Evolutionary conservation across 1,140 invertebrate species (phyloP), one percentile per base, ranked within the genome.

Genomic region (Hypsibius dujardini): DNA sequence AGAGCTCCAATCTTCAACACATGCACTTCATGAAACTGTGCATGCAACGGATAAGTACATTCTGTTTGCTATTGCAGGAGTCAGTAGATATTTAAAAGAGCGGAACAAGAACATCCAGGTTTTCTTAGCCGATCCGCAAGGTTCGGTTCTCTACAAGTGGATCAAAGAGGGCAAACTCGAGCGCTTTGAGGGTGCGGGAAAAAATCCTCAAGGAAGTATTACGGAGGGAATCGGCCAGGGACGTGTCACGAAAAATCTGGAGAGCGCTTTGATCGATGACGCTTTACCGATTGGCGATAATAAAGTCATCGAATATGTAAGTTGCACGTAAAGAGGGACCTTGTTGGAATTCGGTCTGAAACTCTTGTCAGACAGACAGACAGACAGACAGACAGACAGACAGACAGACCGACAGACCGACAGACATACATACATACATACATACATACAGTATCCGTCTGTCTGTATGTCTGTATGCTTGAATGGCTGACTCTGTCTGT

Each of bases 201-300:
- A 7, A 3, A 42, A 42, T 3, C 7, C 7, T 7, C 7, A 56
- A 56, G 62, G 62, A 3, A 67, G 62, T 42, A 67, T 67, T 3
- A 67, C 62, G 7, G 62, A 67, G 42, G 62, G 62, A 3, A 67
- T 67, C 42, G 62, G 62, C 3, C 62, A 67, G 42, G 62, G 62
- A 42, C 62, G 62, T 3, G 62, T 67, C 7, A 67, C 62, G 12
- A 73, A 73, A 46, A 59, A 62, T 75, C 62, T 67, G 62, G 62
- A 67, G 50, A n/a, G 62, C 3, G 62, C 62, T 12, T 42, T 42
- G 7, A 67, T 67, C 62, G 62, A 67, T 67, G 62, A 67, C 42
- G 62, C 62, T 3, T 3, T 67, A 12, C 12, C 42, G 12, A 42
- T 67, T 42, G 3, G 12, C 12, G 62, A 67, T 42, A 42, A 67